Evolutionary conservation across 2,888 invertebrate species (phyloP), one percentile per base, ranked within the genome.

Genomic region (Cenopis cana): DNA sequence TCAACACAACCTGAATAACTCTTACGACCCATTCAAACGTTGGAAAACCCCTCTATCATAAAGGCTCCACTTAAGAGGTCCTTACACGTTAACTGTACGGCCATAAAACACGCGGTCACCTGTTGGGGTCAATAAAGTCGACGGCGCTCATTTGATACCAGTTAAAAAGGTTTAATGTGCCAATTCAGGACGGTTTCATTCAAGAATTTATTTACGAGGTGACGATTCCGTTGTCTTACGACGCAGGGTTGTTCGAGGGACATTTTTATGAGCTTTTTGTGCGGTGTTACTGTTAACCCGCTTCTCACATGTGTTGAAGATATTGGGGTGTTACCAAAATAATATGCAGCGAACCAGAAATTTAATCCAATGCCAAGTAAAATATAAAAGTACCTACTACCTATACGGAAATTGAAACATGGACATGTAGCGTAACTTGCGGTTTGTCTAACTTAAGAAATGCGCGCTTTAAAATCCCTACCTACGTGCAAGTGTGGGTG

Each of bases 31-130:
- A 49, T 49, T 29, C 10, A 49, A 49, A 29, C 60, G 18, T 62
- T 33, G 24, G 20, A 38, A 54, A 38, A 38, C 54, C 64, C 52
- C 38, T n/a, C n/a, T 64, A 50, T 20, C 14, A 29, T 57, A 50
- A 46, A 24, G 82, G 86, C 38, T 54, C 85, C 86, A 87, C 86
- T 87, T 87, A 86, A 85, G 82, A 84, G 82, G 85, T 86, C 83
- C 86, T 87, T 86, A 87, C 85, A 82, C 85, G 86, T 89, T 88
- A 88, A 89, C 86, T 89, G 87, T 85, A 82, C 88, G 80, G 88
- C 89, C 89, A 91, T 91, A 89, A 88, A 91, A 89, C 84, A 84
- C 85, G 82, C 88, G 89, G 91, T 91, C 92, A 92, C 91, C 91
- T 92, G 92, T 90, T 90, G 90, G 83, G 82, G 86, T 85, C 87